phyloP scores from a whole-genome alignment of 2,113 vertebrate genomes.

The Oreochromis spilurus region DNA sequence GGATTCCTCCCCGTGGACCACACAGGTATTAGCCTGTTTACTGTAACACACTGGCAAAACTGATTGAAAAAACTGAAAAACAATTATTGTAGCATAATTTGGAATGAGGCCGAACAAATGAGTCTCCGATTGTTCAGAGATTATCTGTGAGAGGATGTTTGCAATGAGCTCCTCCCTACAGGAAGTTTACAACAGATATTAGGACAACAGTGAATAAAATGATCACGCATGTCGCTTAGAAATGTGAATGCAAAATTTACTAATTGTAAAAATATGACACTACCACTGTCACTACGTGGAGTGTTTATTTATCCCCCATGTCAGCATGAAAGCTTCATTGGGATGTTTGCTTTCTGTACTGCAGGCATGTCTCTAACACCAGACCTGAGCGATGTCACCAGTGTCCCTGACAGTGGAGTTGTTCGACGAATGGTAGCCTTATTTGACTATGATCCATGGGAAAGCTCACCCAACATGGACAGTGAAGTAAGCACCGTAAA shows the following conservation, averaged over 20 bases:
- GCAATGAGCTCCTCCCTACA: neutral
- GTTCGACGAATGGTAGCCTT: conserved; percentile 84
- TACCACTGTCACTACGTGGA: neutral
- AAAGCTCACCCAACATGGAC: conserved; percentile 89
- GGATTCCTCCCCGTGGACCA: conserved; percentile 77
- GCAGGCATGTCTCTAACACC: conserved; percentile 31
- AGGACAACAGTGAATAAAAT: neutral
- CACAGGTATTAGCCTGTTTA: conserved; percentile 69
- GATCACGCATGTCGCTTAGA: rapidly evolving
- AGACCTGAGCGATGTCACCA: conserved; percentile 38
- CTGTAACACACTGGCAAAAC: neutral
- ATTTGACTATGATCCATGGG: conserved; percentile 91
- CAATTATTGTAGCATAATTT: neutral
- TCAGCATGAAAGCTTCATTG: neutral
- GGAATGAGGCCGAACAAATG: neutral
- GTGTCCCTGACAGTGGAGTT: conserved; percentile 52
- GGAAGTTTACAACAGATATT: neutral
- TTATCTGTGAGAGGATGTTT: neutral
- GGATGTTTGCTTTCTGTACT: neutral
- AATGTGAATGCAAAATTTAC: neutral
- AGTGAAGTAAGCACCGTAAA: conserved; percentile 74
- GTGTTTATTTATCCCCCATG: neutral
- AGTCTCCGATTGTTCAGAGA: neutral
- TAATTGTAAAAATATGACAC: neutral
- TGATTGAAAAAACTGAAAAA: neutral